Evolutionary conservation across 2,797 vertebrate genomes (phyloP).

Genomic region (Prionace glauca): DNA sequence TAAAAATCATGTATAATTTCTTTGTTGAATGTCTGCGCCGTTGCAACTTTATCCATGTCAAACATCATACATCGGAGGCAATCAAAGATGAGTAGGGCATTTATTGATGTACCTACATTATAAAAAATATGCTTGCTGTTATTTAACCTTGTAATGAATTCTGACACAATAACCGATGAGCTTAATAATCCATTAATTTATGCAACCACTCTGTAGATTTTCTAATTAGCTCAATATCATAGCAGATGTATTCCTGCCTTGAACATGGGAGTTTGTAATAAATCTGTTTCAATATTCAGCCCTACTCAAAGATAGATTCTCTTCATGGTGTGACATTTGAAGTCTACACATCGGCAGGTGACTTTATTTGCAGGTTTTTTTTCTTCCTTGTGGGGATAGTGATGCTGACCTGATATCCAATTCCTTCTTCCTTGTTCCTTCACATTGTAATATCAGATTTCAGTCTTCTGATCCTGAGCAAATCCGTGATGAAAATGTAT

Average conservation of each 20-base stretch:
- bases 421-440: background rate
- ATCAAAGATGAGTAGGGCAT: background rate
- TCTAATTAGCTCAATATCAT: background rate
- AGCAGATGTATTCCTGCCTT: constrained; percentile 11
- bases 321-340: background rate
- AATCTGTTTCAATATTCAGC: background rate
- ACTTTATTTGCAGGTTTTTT: background rate
- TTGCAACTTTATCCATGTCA: background rate
- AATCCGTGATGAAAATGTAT: background rate
- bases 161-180: background rate
- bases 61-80: background rate
- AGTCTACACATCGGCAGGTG: background rate
- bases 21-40: background rate
- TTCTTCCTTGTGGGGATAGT: background rate
- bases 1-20: background rate
- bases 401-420: background rate
- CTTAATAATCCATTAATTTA: constrained; percentile 10
- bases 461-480: constrained; percentile 6
- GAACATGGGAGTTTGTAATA: background rate
- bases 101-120: background rate
- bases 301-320: background rate
- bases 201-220: background rate
- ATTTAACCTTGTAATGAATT: background rate
- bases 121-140: background rate
- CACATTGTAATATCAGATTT: constrained; percentile 9